Evolutionary conservation across 2,888 invertebrate genomes (phyloP).

Genomic region (Myopa testacea): DNA sequence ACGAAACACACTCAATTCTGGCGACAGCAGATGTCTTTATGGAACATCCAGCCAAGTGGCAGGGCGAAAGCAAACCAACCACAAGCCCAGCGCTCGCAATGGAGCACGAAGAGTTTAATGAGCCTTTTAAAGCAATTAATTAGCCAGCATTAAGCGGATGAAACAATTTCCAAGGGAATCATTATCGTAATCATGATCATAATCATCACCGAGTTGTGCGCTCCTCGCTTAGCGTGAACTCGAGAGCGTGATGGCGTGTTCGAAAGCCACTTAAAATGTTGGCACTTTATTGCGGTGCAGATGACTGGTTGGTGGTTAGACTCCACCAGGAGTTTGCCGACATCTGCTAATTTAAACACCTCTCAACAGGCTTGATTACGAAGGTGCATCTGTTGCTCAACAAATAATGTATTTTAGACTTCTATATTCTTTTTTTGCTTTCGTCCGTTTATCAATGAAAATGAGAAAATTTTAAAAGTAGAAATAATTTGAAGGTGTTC

Average conservation of each 20-base stretch:
- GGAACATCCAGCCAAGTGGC: not conserved
- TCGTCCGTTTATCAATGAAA: no score
- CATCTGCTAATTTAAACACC: not conserved
- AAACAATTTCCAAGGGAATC: conserved; percentile 26
- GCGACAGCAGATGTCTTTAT: not conserved
- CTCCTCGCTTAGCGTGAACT: not conserved
- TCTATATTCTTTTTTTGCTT: not conserved
- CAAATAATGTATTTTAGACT: not conserved
- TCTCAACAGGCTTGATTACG: no score
- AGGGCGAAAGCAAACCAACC: not conserved
- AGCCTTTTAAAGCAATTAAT: conserved; percentile 35
- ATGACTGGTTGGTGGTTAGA: no score
- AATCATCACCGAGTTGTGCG: not conserved
- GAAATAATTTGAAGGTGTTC: no score
- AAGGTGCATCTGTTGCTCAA: no score
- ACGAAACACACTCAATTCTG: not conserved
- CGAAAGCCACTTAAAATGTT: not conserved
- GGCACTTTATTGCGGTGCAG: not conserved
- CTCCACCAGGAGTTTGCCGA: not conserved
- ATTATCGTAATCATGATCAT: conserved; percentile 19
- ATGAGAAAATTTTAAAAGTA: no score
- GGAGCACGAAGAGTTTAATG: conserved; percentile 25
- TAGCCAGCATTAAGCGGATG: conserved; percentile 31
- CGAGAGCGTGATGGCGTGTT: not conserved
- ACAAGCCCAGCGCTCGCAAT: not conserved